Evolutionary conservation across 2,888 invertebrate genomes (phyloP).

Genomic region (Drosophila tripunctata): DNA sequence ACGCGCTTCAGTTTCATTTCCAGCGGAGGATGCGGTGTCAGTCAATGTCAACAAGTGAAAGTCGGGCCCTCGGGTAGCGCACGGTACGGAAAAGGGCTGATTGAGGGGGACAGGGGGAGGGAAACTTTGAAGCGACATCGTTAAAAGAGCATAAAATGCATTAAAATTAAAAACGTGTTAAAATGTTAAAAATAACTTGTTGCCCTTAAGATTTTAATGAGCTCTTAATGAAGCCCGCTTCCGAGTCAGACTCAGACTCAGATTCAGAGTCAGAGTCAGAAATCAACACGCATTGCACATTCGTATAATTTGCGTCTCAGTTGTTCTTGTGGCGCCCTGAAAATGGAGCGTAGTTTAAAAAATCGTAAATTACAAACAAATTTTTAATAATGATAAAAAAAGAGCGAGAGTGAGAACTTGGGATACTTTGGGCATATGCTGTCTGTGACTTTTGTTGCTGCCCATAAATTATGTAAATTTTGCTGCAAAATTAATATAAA

Average conservation of each 20-base stretch:
- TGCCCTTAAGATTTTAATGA: constrained; percentile 61
- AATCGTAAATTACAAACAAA: constrained; percentile 68
- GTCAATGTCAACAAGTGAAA: constrained; percentile 73
- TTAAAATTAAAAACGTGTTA: constrained; percentile 82
- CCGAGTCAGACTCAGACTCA: no score
- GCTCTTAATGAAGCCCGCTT: constrained; percentile 68
- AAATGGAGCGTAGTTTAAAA: constrained; percentile 44
- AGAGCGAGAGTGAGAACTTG: background rate
- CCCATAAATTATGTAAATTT: constrained; percentile 79
- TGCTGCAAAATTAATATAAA: constrained; percentile 46
- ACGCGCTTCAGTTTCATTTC: constrained; percentile 28
- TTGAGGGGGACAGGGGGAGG: constrained; percentile 14
- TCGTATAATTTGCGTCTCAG: constrained; percentile 58
- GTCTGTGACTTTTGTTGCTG: constrained; percentile 69
- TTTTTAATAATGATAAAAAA: constrained; percentile 63
- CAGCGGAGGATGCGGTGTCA: constrained; percentile 25
- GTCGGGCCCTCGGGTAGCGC: constrained; percentile 38
- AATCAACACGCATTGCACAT: constrained; percentile 14
- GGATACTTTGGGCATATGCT: constrained; percentile 58
- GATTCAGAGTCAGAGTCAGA: background rate
- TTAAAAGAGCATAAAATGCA: constrained; percentile 77
- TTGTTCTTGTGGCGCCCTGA: constrained; percentile 32
- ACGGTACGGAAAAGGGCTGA: background rate
- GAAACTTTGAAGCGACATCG: constrained; percentile 35
- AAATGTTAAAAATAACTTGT: constrained; percentile 65